Evolutionary conservation across 2,113 vertebrate genomes (phyloP), one percentile per base, ranked within the genome.

Genomic region (Campylomormyrus numenius): DNA sequence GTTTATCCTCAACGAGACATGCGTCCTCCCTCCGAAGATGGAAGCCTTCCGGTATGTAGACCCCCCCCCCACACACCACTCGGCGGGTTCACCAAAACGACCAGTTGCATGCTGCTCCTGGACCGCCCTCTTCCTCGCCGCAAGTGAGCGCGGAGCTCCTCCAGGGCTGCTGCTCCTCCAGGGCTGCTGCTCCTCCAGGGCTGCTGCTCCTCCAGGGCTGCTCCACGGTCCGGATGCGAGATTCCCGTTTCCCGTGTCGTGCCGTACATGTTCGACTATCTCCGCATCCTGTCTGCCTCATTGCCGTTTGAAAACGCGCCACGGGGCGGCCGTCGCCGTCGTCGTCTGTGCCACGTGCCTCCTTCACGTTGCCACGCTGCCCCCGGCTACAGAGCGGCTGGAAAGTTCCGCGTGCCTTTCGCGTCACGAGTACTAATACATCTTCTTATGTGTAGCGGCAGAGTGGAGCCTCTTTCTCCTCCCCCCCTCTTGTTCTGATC

Each of bases 31-130:
- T 86, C 89, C 91, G 3, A 93, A 94, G 92, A 94, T 94, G 93
- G 93, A 94, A 91, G 92, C 89, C 21, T 92, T 92, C 90, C 93
- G 92, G 92, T 94, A 93, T 7, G 93, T 94, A 91, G 39, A 42
- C 39, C 39, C 39, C 77, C 24, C 4, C 17, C 10, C 46, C 2
- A n/a, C 5, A 13, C 21, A 53, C n/a, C 35, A 6, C 8, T 39
- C 56, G 4, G 53, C 27, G 2, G 15, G n/a, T 50, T 89, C 17
- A 90, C 85, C 66, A 70, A 85, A 90, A 89, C 89, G 87, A 91
- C 91, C 87, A 91, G 91, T 92, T 87, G 85, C 48, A 39, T 9
- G 48, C n/a, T 1, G 27, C n/a, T 87, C 15, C 1, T 24, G 80
- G 80, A 85, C 83, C 39, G 45, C 80, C 80, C 39, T 15, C 21